Evolutionary conservation across 2,797 vertebrate species (phyloP), one percentile per base, ranked within the genome.

Genomic region (Argyrosomus regius): DNA sequence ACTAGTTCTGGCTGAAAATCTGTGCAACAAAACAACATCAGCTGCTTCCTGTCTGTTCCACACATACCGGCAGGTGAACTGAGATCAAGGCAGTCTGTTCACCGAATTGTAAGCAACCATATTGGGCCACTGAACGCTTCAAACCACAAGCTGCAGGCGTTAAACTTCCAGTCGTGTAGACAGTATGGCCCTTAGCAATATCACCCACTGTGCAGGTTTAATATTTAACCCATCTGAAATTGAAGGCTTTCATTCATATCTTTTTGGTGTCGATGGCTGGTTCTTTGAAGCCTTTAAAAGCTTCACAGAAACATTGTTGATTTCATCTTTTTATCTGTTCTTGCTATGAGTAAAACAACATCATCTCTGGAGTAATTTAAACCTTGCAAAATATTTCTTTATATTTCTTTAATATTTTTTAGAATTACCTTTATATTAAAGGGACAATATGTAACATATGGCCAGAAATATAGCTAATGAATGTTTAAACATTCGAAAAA

Each of bases 31-130:
- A 39, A 39, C 35, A 39, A 39, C 35, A 39, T 39, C 35, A 39
- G 35, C 35, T 39, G 46, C 70, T 84, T 85, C 81, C 80, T 81
- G 80, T 77, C 53, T 70, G 35, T 58, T 54, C 8, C 35, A 65
- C 56, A 73, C 54, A 58, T 72, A 80, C 70, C 28, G 45, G 22
- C 24, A 80, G 77, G 67, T 77, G 77, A 81, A 58, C 56, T 26
- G 41, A 71, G 78, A 80, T 82, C 79, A 84, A 81, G 41, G 75
- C 5, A n/a, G 39, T 22, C 49, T 71, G 53, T 8, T 60, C 48
- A 62, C 18, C 56, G 22, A 28, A 63, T 53, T 79, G 26, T 61
- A 43, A 80, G 49, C 10, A 17, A 56, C 26, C 58, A 45, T 24
- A 54, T 57, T 48, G 72, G 24, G 28, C 26, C 3, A 39, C 54